Evolutionary conservation across 2,888 invertebrate genomes (phyloP), one percentile per base, ranked within the genome.

Genomic region (Apodemia zela): DNA sequence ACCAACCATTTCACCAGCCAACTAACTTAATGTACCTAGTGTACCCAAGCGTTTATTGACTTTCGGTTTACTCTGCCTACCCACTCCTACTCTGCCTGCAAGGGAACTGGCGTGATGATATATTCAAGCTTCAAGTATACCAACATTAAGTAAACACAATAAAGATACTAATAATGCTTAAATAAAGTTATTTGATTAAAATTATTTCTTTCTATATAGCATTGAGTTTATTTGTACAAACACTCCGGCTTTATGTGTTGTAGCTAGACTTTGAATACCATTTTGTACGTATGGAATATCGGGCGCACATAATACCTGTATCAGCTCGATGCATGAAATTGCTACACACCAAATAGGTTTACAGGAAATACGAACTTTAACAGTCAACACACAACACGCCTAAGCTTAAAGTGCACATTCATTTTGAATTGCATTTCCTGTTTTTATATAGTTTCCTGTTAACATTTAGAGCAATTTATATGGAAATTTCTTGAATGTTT

Each of bases 291-390:
- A 54, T 49, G 58, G 38, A 49, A 59, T 63, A 61, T 63, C 63
- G 61, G 57, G 57, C 21, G 59, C 62, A 59, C 59, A 57, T 60
- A 62, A 60, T 63, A 63, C 61, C 58, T 61, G 59, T 61, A 63
- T 63, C 38, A 60, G 51, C 51, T 51, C 21, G 21, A 51, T 25
- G 59, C 63, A 58, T 42, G 38, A 64, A 63, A 64, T 67, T 63
- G 62, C 64, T 61, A 62, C 63, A 21, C 17, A 59, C 64, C 35
- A 58, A 66, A 64, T 66, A 64, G 62, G 17, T 60, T 67, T 62
- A 45, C 13, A 64, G 62, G 62, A 60, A 60, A 66, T 51, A 51
- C 51, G 51, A 21, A 51, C 51, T 51, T 51, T 21, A 21, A 51
- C 21, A 25, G 51, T 21, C 51, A 51, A 51, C 42, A 42, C 42